phyloP scores from a whole-genome alignment of 2,797 vertebrate genomes.

The Rhynchotus rufescens region DNA sequence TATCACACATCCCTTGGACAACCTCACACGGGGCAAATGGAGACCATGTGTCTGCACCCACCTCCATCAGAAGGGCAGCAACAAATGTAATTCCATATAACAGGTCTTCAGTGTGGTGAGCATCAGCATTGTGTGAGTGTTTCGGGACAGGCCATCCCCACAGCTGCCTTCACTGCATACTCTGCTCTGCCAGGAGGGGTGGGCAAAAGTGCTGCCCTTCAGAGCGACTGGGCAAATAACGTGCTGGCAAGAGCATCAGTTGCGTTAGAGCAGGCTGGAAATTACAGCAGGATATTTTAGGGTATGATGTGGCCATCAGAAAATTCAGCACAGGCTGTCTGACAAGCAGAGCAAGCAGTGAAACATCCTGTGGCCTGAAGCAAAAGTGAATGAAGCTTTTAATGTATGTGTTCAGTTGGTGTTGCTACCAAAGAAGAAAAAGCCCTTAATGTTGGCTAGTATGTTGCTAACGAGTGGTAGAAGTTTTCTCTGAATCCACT shows the following conservation, averaged over 20 bases:
- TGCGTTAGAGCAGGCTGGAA: slow-evolving; percentile 19
- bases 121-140: not conserved
- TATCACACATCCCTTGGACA: not conserved
- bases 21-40: not conserved
- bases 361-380: not conserved
- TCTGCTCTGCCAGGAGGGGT: not conserved
- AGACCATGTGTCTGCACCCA: not conserved
- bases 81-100: not conserved
- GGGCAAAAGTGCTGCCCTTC: not conserved
- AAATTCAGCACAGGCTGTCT: not conserved
- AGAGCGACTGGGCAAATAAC: slow-evolving; percentile 19
- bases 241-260: not conserved
- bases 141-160: not conserved
- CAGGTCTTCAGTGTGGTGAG: fast-evolving
- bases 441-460: not conserved
- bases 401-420: not conserved
- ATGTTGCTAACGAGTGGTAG: fast-evolving
- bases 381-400: not conserved
- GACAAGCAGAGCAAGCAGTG: not conserved
- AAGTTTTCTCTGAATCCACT: not conserved
- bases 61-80: not conserved
- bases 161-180: not conserved
- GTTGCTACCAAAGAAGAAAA: not conserved
- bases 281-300: not conserved
- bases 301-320: not conserved